phyloP scores from a whole-genome alignment of 2,888 invertebrate species.

The Hoplodrina ambigua region DNA sequence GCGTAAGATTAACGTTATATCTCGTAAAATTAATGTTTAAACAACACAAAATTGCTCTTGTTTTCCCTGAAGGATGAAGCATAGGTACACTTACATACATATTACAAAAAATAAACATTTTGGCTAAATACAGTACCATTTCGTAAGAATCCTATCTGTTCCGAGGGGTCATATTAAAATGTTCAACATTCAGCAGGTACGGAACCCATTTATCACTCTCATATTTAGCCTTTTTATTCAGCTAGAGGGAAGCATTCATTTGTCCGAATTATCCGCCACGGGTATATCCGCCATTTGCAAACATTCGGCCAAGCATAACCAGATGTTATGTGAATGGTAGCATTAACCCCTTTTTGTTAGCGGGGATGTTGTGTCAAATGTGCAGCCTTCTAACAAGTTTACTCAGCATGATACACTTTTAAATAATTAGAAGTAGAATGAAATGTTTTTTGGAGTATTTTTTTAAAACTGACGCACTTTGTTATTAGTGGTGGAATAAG shows the following conservation, averaged over 20 bases:
- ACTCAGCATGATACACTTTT: not conserved
- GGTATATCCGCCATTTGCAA: constrained; percentile 54
- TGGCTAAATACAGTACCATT: not conserved
- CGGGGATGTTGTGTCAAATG: constrained; percentile 16
- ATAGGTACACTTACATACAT: too few relatives aligned
- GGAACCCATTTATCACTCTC: constrained; percentile 40
- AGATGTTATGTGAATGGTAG: constrained; percentile 49
- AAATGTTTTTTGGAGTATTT: not conserved
- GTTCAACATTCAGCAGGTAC: constrained; percentile 11
- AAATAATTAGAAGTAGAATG: not conserved
- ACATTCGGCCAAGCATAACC: constrained; percentile 49
- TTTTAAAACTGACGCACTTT: not conserved
- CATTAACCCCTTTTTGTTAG: constrained; percentile 45
- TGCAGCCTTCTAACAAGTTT: constrained; percentile 16
- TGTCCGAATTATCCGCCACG: constrained; percentile 60
- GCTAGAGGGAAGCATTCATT: constrained; percentile 58
- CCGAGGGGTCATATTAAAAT: constrained; percentile 17
- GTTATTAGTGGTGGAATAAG: too few relatives aligned
- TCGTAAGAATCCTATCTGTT: not conserved
- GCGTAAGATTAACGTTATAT: not conserved
- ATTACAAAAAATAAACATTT: too few relatives aligned
- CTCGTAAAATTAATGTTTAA: not conserved
- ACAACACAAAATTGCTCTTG: too few relatives aligned
- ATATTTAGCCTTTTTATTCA: constrained; percentile 49
- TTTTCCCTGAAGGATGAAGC: too few relatives aligned